Percentiles rank a stretch among this genome's conserved stretches.
Conservation (phyloP, 1,140 invertebrate species). For the Zaprionus inermis region DNA sequence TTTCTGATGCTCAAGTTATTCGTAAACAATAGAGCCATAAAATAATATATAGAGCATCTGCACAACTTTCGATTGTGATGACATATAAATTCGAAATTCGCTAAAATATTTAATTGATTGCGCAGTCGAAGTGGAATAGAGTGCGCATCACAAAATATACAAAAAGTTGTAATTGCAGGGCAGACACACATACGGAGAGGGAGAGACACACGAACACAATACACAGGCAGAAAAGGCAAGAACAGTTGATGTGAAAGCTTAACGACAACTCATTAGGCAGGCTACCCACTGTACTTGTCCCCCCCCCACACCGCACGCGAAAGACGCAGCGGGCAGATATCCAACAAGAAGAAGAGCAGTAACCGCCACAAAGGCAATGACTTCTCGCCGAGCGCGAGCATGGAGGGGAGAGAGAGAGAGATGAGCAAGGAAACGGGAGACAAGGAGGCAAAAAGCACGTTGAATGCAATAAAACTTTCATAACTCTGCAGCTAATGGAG, state of each 20-base stretch:
- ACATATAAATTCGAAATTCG: neutral
- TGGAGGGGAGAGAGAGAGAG: constrained; percentile 10
- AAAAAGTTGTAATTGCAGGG: constrained; percentile 13
- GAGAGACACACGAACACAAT: neutral
- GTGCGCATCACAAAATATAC: constrained; percentile 56
- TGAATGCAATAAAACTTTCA: constrained; percentile 82
- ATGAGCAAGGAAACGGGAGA: constrained; percentile 20
- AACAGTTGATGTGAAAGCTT: constrained; percentile 48
- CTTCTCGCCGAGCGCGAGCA: constrained; percentile 44
- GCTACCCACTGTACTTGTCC: constrained; percentile 42
- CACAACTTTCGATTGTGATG: neutral
- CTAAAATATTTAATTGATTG: constrained; percentile 40
- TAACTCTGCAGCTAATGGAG: constrained; percentile 81
- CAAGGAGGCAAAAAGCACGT: constrained; percentile 46
- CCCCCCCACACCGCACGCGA: constrained; percentile 40
- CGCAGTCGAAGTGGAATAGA: constrained; percentile 17
- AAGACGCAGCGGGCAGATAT: constrained; percentile 39
- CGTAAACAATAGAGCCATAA: neutral
- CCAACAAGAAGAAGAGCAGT: constrained; percentile 25
- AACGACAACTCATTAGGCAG: constrained; percentile 53
- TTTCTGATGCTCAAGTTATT: neutral
- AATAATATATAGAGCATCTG: neutral
- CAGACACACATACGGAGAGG: neutral
- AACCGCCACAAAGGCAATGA: constrained; percentile 67
- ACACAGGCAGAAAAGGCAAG: constrained; percentile 12